Base-by-base conservation (phyloP, 2,797 vertebrate genomes). In the Synanceia verrucosa region DNA sequence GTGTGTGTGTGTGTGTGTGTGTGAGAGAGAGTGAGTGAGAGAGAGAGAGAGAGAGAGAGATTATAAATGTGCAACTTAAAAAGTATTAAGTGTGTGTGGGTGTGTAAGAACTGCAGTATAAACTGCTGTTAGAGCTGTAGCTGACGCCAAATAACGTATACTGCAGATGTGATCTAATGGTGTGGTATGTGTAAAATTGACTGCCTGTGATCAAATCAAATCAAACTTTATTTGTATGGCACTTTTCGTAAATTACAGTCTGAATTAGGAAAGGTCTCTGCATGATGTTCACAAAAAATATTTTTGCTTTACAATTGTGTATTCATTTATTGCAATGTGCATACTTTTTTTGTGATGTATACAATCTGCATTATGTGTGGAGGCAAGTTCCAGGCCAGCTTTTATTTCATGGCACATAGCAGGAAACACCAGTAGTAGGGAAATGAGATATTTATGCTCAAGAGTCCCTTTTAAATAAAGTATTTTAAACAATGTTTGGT, bases 401-500 rank as follows among this genome's bases (percentile, higher is more conserved):
- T 70, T 67, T 78, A 47, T 80, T 70, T 72, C 47, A 60, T 61
- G 68, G 67, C 64, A 80, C 77, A 83, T 79, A 62, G 63, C 64
- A 44, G 24, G 48, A 7, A 64, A 59, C 53, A 29, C 63, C 48
- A 64, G 65, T 76, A 57, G 57, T 60, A 2, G 79, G 76, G 72
- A 61, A 48, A 34, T 9, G 28, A 88, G 59, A 70, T 60, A 24
- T 12, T 65, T 28, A 58, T 7, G 44, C 58, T 85, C 78, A 50
- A 41, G 70, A 73, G 75, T 86, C 66, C 65, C 59, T 78, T 81
- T 73, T 55, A 51, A 89, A 86, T 83, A 88, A 83, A 85, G 44
- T 44, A 33, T 62, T 68, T 72, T 7, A 21, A 18, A 67, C 65
- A 47, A 48, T 6, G 2, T 46, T 57, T 39, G 23, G 5, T 33